Percentiles rank a stretch among this genome's conserved stretches.
These are phyloP conservation scores for Cyanoliseus patagonus DNA, from an alignment of 2,113 vertebrate genomes.

Conservation along the genomic window DNA sequence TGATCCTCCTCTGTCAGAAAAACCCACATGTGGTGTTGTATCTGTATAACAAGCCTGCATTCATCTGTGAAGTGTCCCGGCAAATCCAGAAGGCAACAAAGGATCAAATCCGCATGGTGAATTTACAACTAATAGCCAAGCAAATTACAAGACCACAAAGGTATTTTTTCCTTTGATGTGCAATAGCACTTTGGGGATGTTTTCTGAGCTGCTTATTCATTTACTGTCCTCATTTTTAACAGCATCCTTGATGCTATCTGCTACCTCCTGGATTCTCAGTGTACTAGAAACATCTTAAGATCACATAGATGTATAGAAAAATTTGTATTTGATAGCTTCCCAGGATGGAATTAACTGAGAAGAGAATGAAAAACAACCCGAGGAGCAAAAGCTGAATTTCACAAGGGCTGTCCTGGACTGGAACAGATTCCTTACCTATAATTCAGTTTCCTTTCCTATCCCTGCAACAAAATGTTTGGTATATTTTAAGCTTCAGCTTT, in stretches of 20 bases:
- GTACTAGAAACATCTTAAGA: not conserved
- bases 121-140: conserved; percentile 28
- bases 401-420: not conserved
- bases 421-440: not conserved
- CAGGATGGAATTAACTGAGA: not conserved
- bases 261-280: not conserved
- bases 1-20: conserved; percentile 3
- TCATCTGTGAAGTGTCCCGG: not conserved
- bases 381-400: not conserved
- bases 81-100: conserved; percentile 25
- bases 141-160: not conserved
- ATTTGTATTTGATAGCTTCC: not conserved
- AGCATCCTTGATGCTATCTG: not conserved
- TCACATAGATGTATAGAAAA: not conserved
- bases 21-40: not conserved
- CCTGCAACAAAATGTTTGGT: not conserved
- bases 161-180: not conserved
- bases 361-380: not conserved
- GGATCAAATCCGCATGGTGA: not conserved
- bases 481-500: not conserved
- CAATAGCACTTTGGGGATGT: not conserved
- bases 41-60: not conserved
- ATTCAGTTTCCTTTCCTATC: conserved; percentile 17
- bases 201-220: not conserved
- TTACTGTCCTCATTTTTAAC: not conserved